phyloP scores from a whole-genome alignment of 2,888 invertebrate species.

The Oxyteleia sp. region DNA sequence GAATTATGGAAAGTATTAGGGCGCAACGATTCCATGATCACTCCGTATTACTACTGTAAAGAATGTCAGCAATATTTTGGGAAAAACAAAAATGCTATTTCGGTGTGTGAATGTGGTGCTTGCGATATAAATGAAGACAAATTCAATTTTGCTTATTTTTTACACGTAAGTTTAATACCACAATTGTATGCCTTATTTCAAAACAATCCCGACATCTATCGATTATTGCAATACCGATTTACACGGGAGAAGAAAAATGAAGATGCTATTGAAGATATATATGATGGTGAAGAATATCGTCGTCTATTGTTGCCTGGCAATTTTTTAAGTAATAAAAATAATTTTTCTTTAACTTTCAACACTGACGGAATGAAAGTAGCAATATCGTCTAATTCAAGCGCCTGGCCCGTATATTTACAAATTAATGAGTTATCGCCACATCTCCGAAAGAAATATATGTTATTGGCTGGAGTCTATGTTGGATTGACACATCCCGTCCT shows the following conservation, averaged over 20 bases:
- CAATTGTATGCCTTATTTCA: conserved; percentile 19
- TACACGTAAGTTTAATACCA: conserved; percentile 15
- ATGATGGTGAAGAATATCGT: conserved; percentile 34
- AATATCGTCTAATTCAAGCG: conserved; percentile 47
- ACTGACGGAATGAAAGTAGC: conserved; percentile 50
- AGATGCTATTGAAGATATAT: conserved; percentile 22
- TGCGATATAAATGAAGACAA: neutral
- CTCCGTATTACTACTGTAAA: conserved; percentile 3
- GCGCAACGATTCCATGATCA: conserved; percentile 17
- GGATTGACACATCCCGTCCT: conserved; percentile 43
- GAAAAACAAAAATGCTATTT: conserved; percentile 1
- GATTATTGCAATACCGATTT: conserved; percentile 13
- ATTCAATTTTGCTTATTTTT: conserved; percentile 11
- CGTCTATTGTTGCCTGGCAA: conserved; percentile 8
- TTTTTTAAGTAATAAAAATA: conserved; percentile 16
- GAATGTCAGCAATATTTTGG: conserved; percentile 23
- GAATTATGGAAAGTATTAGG: conserved; percentile 23
- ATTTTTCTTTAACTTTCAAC: conserved; percentile 54
- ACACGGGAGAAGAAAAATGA: conserved; percentile 19
- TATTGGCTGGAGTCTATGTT: conserved; percentile 57
- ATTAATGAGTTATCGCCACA: conserved; percentile 71
- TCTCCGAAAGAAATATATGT: conserved; percentile 51
- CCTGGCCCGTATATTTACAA: conserved; percentile 63
- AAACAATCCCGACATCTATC: neutral
- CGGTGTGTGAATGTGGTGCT: neutral